A percentile compares a stretch with the other conserved stretches of the same genome.
phyloP scores from a whole-genome alignment of 2,888 invertebrate species.

The Agonopterix subpropinquella region DNA sequence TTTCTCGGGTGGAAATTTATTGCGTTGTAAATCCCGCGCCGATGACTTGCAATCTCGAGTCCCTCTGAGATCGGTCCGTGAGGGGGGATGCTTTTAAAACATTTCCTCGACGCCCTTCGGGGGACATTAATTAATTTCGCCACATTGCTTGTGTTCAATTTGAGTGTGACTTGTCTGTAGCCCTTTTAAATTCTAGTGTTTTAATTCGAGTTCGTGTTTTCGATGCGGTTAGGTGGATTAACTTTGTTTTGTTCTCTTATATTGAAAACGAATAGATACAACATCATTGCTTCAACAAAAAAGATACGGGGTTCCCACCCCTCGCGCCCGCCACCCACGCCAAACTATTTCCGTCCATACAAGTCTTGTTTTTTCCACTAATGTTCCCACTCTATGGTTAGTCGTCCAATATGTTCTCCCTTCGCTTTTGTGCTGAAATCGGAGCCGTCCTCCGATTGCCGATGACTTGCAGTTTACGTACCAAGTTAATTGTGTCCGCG shows the following conservation, averaged over 20 bases:
- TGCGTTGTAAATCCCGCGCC: constrained; percentile 58
- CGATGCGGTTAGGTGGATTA: too few species aligned
- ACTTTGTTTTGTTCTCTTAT: too few species aligned
- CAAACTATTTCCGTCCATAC: constrained; percentile 3
- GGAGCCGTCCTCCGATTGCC: constrained; percentile 55
- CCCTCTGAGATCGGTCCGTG: constrained; percentile 31
- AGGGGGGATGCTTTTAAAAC: constrained; percentile 42
- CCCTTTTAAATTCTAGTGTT: constrained; percentile 22
- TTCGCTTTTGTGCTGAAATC: constrained; percentile 59
- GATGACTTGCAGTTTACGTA: constrained; percentile 63
- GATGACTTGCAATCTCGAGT: constrained; percentile 58
- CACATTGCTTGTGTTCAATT: constrained; percentile 49
- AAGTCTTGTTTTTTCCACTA: constrained; percentile 26
- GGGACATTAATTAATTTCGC: constrained; percentile 67
- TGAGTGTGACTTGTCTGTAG: constrained; percentile 39
- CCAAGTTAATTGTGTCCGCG: constrained; percentile 59
- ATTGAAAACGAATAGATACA: too few species aligned
- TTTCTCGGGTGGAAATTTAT: constrained; percentile 58
- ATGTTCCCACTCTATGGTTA: constrained; percentile 34
- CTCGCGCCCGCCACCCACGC: too few species aligned
- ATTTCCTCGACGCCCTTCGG: constrained; percentile 41
- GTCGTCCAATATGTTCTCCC: constrained; percentile 40
- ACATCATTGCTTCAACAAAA: too few species aligned
- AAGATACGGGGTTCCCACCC: too few species aligned
- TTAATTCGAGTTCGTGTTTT: not conserved